These are phyloP conservation scores for Ametastegia equiseti DNA, from an alignment of 2,888 invertebrate species.

Conservation along the genomic window DNA sequence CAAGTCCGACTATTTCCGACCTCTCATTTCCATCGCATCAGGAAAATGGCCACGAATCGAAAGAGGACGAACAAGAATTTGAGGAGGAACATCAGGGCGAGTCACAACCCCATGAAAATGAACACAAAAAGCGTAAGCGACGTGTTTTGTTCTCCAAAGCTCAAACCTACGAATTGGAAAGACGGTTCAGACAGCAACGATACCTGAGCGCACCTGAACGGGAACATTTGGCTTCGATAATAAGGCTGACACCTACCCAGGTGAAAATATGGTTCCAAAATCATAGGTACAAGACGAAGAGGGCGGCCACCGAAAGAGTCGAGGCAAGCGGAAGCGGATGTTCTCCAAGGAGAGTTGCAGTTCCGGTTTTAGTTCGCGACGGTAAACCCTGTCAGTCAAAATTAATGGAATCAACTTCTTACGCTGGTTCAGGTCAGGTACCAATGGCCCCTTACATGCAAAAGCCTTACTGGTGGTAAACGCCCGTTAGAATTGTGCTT, in stretches of 20 bases:
- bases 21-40: conserved; percentile 76
- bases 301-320: conserved; percentile 95
- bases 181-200: conserved; percentile 96
- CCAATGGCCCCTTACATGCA: conserved; percentile 72
- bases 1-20: conserved; percentile 90
- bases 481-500: not conserved
- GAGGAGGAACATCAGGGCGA: conserved; percentile 74
- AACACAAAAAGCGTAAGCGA: conserved; percentile 94
- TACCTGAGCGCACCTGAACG: conserved; percentile 98
- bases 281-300: conserved; percentile 97
- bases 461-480: conserved; percentile 80
- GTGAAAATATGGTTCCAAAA: conserved; percentile 99
- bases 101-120: conserved; percentile 74
- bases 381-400: conserved; percentile 90
- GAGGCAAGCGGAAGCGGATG: conserved; percentile 84
- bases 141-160: conserved; percentile 98
- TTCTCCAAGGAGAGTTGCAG: conserved; percentile 94
- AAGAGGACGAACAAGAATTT: conserved; percentile 72
- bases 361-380: conserved; percentile 95
- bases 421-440: conserved; percentile 65
- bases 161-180: conserved; percentile 96
- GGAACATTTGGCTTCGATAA: conserved; percentile 96
- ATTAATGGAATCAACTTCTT: conserved; percentile 65
- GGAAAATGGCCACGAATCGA: conserved; percentile 70
- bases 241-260: conserved; percentile 97